A percentile compares a stretch with the other conserved stretches of the same genome.
Conservation (phyloP, 2,113 vertebrate genomes). For the Scomber colias region DNA sequence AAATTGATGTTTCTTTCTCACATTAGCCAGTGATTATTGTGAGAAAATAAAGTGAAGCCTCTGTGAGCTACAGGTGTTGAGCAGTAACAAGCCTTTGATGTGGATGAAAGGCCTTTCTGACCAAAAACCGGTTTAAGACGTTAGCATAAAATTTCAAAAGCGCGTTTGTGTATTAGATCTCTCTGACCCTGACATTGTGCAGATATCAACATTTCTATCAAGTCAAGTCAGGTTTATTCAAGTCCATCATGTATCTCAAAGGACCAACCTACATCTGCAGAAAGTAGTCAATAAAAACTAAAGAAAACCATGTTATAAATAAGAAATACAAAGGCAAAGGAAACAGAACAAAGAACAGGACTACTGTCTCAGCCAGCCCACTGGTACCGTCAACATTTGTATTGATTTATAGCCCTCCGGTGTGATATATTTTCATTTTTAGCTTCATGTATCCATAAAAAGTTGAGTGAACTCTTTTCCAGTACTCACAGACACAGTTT, state of each 20-base stretch:
- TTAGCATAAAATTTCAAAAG: conserved; percentile 8
- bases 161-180: not conserved
- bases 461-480: not conserved
- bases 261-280: not conserved
- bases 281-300: not conserved
- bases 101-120: conserved; percentile 32
- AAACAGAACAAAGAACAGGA: conserved; percentile 6
- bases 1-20: not conserved
- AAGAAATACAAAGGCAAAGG: not conserved
- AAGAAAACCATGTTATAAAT: no score
- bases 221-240: conserved; percentile 1
- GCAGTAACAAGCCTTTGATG: conserved; percentile 20
- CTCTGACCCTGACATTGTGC: not conserved
- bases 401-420: not conserved
- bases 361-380: not conserved
- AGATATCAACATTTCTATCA: conserved; percentile 5
- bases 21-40: not conserved
- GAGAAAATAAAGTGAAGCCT: conserved; percentile 9
- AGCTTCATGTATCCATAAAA: not conserved
- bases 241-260: not conserved
- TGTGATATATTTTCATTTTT: not conserved
- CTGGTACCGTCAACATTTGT: not conserved
- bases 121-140: conserved; percentile 14
- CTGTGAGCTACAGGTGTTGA: conserved; percentile 19
- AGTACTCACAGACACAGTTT: conserved; percentile 17